Percentiles rank a stretch among this genome's conserved stretches.
Evolutionary conservation across 2,113 vertebrate genomes (phyloP).

Genomic region (mouse (Mus musculus)): DNA sequence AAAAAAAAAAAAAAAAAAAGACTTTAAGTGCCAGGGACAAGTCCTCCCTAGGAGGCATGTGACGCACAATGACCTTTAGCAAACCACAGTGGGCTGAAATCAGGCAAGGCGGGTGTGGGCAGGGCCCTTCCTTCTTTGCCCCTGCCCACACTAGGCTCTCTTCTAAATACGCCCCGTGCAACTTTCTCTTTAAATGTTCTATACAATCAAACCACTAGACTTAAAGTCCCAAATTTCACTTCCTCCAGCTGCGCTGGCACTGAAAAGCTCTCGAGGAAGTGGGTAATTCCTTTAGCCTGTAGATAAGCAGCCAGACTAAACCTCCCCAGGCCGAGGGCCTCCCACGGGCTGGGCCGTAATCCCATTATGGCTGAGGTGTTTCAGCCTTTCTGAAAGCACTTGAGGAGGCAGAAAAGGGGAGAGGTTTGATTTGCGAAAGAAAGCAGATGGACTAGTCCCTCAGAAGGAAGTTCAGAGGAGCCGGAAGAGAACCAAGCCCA

Average conservation of each 20-base stretch:
- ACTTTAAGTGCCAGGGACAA: background rate
- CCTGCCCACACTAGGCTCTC: background rate
- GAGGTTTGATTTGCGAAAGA: too few species aligned
- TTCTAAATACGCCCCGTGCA: background rate
- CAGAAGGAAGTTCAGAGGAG: background rate
- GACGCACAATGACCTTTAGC: background rate
- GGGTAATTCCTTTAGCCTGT: background rate
- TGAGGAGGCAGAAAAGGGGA: background rate
- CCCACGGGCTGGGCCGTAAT: accelerated
- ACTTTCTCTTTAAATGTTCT: background rate
- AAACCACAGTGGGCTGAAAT: too few species aligned
- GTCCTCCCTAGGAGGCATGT: background rate
- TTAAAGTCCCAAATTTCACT: background rate
- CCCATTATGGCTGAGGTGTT: background rate
- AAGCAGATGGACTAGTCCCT: background rate
- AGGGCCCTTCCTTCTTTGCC: background rate
- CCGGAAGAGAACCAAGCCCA: background rate
- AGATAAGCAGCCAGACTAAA: background rate
- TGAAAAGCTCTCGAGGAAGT: background rate
- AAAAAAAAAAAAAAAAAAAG: background rate
- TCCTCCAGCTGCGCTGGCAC: background rate
- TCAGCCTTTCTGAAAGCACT: background rate
- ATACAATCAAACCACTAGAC: background rate
- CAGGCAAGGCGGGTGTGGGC: accelerated
- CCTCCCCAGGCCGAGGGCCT: too few species aligned